Evolutionary conservation across 2,113 vertebrate species (phyloP).

Genomic region (Lophura nycthemera): DNA sequence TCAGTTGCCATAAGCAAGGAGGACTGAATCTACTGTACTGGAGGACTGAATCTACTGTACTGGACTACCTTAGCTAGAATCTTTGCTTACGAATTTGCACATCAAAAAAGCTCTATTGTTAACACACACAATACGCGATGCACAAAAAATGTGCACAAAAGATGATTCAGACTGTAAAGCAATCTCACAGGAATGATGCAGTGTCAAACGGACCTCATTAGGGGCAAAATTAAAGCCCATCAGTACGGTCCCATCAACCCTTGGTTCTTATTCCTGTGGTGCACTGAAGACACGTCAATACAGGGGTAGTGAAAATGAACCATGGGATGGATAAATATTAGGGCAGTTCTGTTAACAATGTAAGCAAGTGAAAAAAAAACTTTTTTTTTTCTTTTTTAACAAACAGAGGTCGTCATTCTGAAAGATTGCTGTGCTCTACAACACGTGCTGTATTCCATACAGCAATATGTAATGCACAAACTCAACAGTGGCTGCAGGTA

Average conservation of each 20-base stretch:
- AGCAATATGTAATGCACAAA: neutral
- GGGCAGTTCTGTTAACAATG: neutral
- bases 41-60: fast-evolving
- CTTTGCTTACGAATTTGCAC: neutral
- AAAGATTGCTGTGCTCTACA: neutral
- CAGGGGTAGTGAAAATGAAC: neutral
- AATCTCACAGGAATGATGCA: fast-evolving
- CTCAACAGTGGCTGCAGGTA: neutral
- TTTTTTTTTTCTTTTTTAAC: neutral
- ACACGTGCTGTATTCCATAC: neutral
- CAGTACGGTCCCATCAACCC: too few species aligned
- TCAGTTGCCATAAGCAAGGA: neutral
- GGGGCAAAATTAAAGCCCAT: neutral
- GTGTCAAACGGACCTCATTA: neutral
- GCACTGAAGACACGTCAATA: neutral
- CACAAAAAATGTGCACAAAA: too few species aligned
- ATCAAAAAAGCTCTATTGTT: neutral
- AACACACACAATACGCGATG: fast-evolving
- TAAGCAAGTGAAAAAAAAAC: neutral
- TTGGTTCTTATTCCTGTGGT: neutral
- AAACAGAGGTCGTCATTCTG: neutral
- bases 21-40: fast-evolving
- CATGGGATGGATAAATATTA: neutral
- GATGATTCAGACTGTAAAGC: neutral
- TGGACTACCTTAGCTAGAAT: neutral